Conservation (phyloP, 2,888 invertebrate genomes). For the Eledone cirrhosa region DNA sequence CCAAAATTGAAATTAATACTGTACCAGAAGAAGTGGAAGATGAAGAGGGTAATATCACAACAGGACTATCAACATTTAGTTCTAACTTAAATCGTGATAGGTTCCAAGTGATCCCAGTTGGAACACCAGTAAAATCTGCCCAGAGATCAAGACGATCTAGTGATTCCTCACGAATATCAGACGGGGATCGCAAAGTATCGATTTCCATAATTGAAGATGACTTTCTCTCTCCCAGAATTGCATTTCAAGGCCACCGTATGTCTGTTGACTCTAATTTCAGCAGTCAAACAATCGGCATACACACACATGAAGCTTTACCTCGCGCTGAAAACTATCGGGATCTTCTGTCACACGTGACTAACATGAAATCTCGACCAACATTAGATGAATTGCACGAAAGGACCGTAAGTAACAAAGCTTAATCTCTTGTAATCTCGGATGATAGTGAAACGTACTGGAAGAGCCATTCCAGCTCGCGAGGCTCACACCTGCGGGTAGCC, state of each 20-base stretch:
- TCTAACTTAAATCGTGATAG: neutral
- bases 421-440: too few species aligned
- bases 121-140: neutral
- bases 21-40: constrained; percentile 15
- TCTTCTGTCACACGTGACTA: constrained; percentile 33
- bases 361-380: constrained; percentile 58
- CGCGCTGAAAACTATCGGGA: constrained; percentile 79
- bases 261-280: constrained; percentile 34
- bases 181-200: constrained; percentile 14
- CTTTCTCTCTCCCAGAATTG: neutral
- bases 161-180: neutral
- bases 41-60: constrained; percentile 10
- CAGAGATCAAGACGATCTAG: constrained; percentile 1
- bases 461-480: too few species aligned
- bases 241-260: constrained; percentile 17
- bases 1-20: constrained; percentile 18
- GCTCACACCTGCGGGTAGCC: too few species aligned
- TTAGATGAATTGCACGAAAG: constrained; percentile 64
- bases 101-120: constrained; percentile 20
- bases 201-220: constrained; percentile 19
- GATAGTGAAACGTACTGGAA: too few species aligned
- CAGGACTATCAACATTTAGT: neutral
- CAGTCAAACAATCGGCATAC: constrained; percentile 36
- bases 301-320: constrained; percentile 82
- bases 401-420: constrained; percentile 38